Conservation (phyloP, 2,113 vertebrate genomes). For the Dasypus novemcinctus region DNA sequence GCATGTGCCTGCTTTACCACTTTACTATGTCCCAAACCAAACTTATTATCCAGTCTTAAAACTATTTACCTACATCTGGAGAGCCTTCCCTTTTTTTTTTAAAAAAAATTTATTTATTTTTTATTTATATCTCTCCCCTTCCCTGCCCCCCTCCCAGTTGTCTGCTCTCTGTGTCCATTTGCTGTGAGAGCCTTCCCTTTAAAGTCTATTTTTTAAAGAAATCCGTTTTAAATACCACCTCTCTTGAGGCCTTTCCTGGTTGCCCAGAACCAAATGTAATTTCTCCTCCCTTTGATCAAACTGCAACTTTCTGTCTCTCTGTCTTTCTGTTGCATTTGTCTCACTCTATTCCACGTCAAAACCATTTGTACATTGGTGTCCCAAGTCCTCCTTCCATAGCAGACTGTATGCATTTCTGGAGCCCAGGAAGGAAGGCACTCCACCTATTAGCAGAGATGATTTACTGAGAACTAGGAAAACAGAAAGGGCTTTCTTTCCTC, state of each 20-base stretch:
- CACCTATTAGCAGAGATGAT: background rate
- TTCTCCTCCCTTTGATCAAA: constrained; percentile 38
- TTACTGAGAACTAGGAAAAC: background rate
- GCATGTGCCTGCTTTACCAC: background rate
- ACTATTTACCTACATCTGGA: background rate
- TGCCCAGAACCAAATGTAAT: background rate
- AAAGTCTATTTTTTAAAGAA: background rate
- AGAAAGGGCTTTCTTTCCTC: background rate
- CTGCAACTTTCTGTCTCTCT: background rate
- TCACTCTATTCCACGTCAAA: background rate
- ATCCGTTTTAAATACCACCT: background rate
- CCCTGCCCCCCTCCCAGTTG: no score
- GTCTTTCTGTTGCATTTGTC: background rate
- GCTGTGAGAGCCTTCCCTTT: background rate
- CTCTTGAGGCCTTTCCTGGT: background rate
- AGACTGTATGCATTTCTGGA: background rate
- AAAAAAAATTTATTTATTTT: no score
- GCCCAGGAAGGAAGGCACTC: background rate
- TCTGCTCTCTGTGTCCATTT: no score
- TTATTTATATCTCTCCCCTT: no score
- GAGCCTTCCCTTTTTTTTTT: background rate
- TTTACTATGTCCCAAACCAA: background rate
- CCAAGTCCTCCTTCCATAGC: background rate
- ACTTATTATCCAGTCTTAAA: background rate
- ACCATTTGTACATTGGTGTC: background rate